Evolutionary conservation across 2,888 invertebrate species (phyloP), one percentile per base, ranked within the genome.

Genomic region (Chrysomela aeneicollis): DNA sequence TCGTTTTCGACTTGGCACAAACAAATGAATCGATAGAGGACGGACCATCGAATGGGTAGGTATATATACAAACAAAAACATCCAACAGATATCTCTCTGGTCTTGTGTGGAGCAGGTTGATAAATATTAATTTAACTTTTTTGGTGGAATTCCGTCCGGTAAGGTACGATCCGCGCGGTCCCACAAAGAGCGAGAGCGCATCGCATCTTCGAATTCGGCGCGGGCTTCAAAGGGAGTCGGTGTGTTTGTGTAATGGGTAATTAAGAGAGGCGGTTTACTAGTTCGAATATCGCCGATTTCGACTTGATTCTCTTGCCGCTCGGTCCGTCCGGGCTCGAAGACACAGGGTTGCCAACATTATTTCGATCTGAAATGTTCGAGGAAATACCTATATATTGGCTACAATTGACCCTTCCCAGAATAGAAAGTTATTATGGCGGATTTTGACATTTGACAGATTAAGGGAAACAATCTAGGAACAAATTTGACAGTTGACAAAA

Each of bases 171-270:
- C 54, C 52, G 47, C 58, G 47, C 37, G 52, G 30, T 26, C 47
- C 58, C 32, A 51, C 49, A 51, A 46, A 55, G 59, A 63, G 61
- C 61, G 65, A 66, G 60, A 61, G 61, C 62, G 67, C 53, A 51
- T 54, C 61, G 17, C 49, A 58, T 63, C 58, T 62, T 70, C 71
- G 71, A 62, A 66, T 54, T 73, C 73, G 73, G 73, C 68, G 73
- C 68, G 55, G 53, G 67, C 73, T 73, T 76, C 76, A 76, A 76
- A 76, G 74, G 69, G 66, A 69, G 73, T 69, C 72, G 73, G 73
- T 65, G 69, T 71, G 74, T 75, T 74, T 76, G 72, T 76, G 72
- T 75, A 73, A 75, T 72, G 72, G 71, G 73, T 76, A 76, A 76
- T 76, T 76, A 76, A 74, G 73, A 74, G 76, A 71, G 68, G 72